Conservation (phyloP, 1,140 invertebrate species). For the Periplaneta americana region DNA sequence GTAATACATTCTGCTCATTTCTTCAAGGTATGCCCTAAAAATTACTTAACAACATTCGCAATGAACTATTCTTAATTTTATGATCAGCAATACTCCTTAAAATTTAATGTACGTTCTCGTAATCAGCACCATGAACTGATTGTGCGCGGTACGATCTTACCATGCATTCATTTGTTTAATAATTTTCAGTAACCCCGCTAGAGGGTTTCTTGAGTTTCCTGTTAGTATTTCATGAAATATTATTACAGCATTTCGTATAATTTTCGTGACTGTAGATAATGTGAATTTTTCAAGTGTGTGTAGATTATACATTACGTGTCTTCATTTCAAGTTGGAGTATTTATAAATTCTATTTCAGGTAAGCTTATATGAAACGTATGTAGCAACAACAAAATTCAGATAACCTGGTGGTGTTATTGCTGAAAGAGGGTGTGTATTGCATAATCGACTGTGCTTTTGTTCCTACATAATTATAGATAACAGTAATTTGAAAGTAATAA, state of each 20-base stretch:
- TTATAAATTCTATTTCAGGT: background rate
- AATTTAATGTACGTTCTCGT: too few relatives aligned
- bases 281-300: background rate
- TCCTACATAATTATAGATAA: background rate
- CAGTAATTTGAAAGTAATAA: background rate
- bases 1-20: too few relatives aligned
- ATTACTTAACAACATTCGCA: too few relatives aligned
- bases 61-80: too few relatives aligned
- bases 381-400: background rate
- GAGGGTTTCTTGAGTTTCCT: background rate
- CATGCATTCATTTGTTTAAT: background rate
- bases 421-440: background rate
- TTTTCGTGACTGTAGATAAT: background rate
- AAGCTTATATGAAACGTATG: background rate
- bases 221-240: background rate
- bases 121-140: too few relatives aligned
- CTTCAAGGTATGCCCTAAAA: too few relatives aligned
- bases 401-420: background rate
- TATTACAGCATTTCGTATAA: background rate
- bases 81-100: too few relatives aligned
- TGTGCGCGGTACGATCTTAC: background rate
- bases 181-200: background rate
- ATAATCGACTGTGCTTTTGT: too few relatives aligned
- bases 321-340: background rate
- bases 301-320: background rate